phyloP scores from a whole-genome alignment of 2,888 invertebrate genomes.

The Caenorhabditis sinica region DNA sequence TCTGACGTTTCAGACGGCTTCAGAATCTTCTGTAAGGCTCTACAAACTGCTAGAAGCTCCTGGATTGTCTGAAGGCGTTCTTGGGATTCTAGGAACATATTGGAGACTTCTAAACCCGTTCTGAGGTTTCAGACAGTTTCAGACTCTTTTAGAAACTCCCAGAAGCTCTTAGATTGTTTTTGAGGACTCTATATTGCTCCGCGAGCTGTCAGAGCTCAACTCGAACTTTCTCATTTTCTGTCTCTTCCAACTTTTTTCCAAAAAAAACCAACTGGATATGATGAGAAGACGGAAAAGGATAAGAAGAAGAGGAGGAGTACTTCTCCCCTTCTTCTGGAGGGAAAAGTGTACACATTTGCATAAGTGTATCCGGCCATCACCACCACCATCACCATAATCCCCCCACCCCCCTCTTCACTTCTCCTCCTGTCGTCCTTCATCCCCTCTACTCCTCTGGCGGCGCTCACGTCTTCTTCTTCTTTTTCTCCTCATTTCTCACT shows the following conservation, averaged over 20 bases:
- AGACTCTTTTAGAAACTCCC: no score
- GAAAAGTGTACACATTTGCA: constrained; percentile 31
- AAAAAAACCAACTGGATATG: background rate
- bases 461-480: background rate
- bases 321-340: background rate
- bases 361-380: constrained; percentile 46
- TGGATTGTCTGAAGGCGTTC: no score
- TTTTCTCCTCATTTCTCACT: background rate
- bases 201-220: no score
- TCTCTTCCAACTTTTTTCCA: background rate
- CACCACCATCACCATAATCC: background rate
- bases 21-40: no score
- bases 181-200: no score
- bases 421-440: constrained; percentile 12
- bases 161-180: no score
- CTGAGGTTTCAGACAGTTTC: no score
- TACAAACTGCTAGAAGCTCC: no score
- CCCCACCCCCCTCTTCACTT: background rate
- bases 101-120: no score
- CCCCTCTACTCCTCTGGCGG: background rate
- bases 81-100: no score
- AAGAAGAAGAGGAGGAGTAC: constrained; percentile 1
- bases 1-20: no score
- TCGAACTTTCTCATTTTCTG: no score
- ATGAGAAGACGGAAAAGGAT: background rate